These are phyloP conservation scores for Progne subis DNA, from an alignment of 2,113 vertebrate species.

Conservation along the genomic window DNA sequence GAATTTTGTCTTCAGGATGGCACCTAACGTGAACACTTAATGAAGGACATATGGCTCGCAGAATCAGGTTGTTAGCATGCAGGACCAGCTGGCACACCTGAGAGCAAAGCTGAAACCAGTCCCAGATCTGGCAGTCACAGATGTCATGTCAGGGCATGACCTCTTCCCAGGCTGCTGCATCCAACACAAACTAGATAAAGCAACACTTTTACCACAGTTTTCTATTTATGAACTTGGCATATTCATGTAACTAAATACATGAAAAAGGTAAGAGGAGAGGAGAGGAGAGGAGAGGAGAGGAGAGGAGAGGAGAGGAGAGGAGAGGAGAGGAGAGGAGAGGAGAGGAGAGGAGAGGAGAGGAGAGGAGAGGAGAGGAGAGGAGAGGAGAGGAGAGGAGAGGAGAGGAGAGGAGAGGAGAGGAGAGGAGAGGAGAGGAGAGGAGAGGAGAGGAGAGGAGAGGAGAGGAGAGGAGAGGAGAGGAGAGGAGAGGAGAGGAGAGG, in stretches of 20 bases:
- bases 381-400: no score
- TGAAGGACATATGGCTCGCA: not conserved
- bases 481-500: no score
- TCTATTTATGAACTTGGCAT: not conserved
- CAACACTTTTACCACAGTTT: not conserved
- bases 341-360: no score
- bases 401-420: no score
- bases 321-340: no score
- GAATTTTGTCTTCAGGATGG: not conserved
- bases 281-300: not conserved
- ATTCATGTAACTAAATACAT: not conserved
- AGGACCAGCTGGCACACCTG: not conserved
- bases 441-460: no score
- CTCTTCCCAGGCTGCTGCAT: not conserved
- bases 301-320: no score
- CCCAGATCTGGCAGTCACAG: not conserved
- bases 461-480: no score
- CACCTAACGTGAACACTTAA: not conserved
- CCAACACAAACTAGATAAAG: not conserved
- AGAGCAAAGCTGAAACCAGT: not conserved
- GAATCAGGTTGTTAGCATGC: fast-evolving
- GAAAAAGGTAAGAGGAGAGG: no score
- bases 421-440: no score
- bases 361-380: no score
- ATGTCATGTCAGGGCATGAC: not conserved